Evolutionary conservation across 2,888 invertebrate genomes (phyloP), one percentile per base, ranked within the genome.

Genomic region (Polydesmus complanatus): DNA sequence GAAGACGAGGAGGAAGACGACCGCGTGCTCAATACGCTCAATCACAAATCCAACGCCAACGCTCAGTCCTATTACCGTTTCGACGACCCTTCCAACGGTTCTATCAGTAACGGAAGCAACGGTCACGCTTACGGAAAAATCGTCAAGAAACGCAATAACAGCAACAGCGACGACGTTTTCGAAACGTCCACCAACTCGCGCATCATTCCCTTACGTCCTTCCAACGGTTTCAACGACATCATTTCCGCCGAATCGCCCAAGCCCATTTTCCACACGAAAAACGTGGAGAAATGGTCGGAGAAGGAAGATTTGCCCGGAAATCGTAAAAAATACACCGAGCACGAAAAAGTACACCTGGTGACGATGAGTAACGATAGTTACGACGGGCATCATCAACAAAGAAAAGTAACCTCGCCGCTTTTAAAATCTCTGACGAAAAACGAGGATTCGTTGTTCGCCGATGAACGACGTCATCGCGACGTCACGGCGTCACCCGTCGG

Each of bases 221-320:
- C 37, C 5, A 37, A 37, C 14, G 14, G 37, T 14, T n/a, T n/a
- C n/a, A n/a, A n/a, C n/a, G n/a, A n/a, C n/a, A n/a, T n/a, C n/a
- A n/a, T n/a, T n/a, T 8, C 8, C 14, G 37, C 5, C 5, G 14
- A 5, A 14, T 37, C 37, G 14, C 37, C 37, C 5, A 5, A 5
- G 14, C 37, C 37, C 37, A 14, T 14, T 8, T 37, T 37, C 14
- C 37, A 37, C 14, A 37, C 37, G 14, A 37, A 37, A 37, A 59
- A 59, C 25, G 59, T 59, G 19, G 59, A 59, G 53, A 59, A 53
- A 27, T 59, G 59, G 59, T 59, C 59, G 3, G 59, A 59, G 27
- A 59, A 59, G n/a, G 59, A 59, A 37, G 37, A 37, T 37, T 25
- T 53, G 3, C 53, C 53, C 2, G 53, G 53, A 25, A 59, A 59